Evolutionary conservation across 2,888 invertebrate species (phyloP).

Genomic region (Dioctria rufipes): DNA sequence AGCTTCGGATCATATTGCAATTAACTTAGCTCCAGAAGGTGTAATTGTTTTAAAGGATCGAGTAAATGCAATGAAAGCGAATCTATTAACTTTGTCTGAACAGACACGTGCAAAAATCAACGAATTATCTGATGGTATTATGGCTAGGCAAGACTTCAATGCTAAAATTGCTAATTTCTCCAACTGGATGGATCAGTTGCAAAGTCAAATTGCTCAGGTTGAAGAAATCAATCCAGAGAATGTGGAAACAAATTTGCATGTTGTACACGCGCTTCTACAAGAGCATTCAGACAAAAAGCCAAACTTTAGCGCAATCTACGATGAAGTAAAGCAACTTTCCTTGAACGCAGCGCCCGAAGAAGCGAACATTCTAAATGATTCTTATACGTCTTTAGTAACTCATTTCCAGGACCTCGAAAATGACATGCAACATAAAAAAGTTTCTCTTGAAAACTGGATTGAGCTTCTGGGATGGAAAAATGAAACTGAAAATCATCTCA

Average conservation of each 20-base stretch:
- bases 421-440: conserved; percentile 82
- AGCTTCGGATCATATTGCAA: conserved; percentile 84
- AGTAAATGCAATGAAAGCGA: conserved; percentile 81
- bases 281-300: conserved; percentile 90
- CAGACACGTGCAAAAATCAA: conserved; percentile 83
- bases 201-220: conserved; percentile 81
- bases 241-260: conserved; percentile 84
- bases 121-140: conserved; percentile 84
- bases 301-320: conserved; percentile 83
- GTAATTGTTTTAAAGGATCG: conserved; percentile 80
- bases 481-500: conserved; percentile 84
- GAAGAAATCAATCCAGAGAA: conserved; percentile 87
- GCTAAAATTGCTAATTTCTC: conserved; percentile 84
- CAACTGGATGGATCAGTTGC: conserved; percentile 84
- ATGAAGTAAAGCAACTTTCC: conserved; percentile 86
- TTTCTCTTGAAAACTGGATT: conserved; percentile 85
- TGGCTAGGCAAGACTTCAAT: conserved; percentile 87
- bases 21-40: conserved; percentile 85
- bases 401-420: conserved; percentile 85
- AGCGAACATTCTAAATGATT: conserved; percentile 80
- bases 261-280: conserved; percentile 84
- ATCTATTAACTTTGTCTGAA: conserved; percentile 83
- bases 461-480: conserved; percentile 87
- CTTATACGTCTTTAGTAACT: conserved; percentile 82
- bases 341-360: conserved; percentile 82